Conservation (phyloP, 2,113 vertebrate genomes). For the Actenoides hombroni region DNA sequence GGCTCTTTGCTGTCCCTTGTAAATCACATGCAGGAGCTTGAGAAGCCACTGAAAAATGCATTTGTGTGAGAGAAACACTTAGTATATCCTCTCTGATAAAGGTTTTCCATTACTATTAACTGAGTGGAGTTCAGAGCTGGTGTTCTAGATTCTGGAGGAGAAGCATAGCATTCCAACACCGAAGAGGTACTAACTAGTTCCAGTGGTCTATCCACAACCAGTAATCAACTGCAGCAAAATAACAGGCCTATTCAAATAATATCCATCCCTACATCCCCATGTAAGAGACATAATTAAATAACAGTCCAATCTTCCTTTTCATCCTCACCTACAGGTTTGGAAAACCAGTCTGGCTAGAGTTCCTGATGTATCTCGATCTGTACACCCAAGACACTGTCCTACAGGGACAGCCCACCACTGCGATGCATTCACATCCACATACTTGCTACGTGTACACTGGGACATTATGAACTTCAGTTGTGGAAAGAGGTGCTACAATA, state of each 20-base stretch:
- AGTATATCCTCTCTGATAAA: not conserved
- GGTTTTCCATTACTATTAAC: not conserved
- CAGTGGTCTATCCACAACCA: not conserved
- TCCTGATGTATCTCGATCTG: not conserved
- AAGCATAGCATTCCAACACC: not conserved
- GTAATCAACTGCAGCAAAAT: not conserved
- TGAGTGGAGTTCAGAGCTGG: not conserved
- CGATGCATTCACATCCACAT: not conserved
- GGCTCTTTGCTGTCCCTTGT: not conserved
- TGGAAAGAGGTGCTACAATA: not conserved
- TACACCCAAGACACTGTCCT: not conserved
- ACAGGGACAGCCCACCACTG: not conserved
- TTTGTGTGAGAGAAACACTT: not conserved
- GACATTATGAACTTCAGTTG: not conserved
- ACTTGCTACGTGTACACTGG: fast-evolving
- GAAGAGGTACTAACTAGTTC: not conserved
- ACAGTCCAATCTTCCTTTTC: not conserved
- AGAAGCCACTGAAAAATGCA: not conserved
- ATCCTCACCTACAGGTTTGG: not conserved
- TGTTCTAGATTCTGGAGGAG: not conserved
- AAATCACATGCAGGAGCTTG: not conserved
- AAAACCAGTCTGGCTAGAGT: not conserved
- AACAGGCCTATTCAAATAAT: not conserved
- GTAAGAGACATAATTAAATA: not conserved
- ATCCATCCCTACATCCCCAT: not conserved